Percentiles rank a stretch among this genome's conserved stretches.
phyloP scores from a whole-genome alignment of 2,797 vertebrate genomes.

The Labeo calbasu region DNA sequence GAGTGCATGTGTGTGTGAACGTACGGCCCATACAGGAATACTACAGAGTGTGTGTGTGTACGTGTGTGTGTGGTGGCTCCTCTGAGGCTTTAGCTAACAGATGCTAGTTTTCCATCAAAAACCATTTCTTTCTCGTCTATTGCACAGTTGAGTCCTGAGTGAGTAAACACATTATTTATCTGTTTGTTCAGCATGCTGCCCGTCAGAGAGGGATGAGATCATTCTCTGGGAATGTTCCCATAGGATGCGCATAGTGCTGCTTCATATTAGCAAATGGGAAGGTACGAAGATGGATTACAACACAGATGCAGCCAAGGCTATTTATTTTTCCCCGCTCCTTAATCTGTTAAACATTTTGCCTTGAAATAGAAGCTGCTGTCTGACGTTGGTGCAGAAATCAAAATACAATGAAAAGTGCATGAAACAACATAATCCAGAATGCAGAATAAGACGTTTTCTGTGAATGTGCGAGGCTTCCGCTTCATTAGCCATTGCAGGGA shows the following conservation, averaged over 20 bases:
- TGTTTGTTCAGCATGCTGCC: conserved; percentile 66
- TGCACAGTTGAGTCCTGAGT: conserved; percentile 4
- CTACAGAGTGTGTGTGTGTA: not conserved
- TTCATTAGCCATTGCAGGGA: too few species aligned
- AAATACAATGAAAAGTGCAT: not conserved
- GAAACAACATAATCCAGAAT: not conserved
- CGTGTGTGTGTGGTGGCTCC: not conserved
- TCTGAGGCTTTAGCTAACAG: not conserved
- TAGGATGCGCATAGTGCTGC: conserved; percentile 63
- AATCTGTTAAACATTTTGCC: not conserved
- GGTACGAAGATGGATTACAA: conserved; percentile 33
- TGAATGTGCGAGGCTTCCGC: too few species aligned
- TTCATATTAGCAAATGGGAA: conserved; percentile 64
- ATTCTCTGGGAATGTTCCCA: conserved; percentile 67
- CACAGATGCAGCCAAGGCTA: conserved; percentile 38
- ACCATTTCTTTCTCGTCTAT: not conserved
- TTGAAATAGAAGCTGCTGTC: conserved; percentile 5
- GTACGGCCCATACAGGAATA: conserved; percentile 21
- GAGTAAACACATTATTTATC: conserved; percentile 57
- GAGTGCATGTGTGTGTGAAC: not conserved
- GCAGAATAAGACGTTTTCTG: too few species aligned
- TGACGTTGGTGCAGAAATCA: not conserved
- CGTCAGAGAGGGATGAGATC: conserved; percentile 65
- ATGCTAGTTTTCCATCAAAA: conserved; percentile 8
- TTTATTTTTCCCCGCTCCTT: not conserved